Conservation (phyloP, 1,140 invertebrate genomes). For the Notospermus geniculatus region DNA sequence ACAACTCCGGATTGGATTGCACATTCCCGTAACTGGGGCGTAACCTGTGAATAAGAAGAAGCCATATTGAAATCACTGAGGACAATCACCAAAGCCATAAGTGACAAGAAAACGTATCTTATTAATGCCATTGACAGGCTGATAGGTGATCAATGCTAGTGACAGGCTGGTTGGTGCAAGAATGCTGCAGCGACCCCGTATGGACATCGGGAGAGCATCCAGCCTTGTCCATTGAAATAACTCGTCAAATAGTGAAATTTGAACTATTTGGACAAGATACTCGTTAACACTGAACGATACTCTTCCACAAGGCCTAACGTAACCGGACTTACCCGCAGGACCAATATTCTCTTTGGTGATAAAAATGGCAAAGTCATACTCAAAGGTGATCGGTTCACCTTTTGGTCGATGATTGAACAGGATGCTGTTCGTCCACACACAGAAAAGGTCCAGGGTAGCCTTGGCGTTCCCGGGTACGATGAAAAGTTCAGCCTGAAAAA, state of each 20-base stretch:
- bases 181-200: too few species aligned
- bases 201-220: too few species aligned
- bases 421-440: constrained; percentile 65
- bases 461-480: constrained; percentile 65
- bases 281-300: too few species aligned
- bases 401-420: constrained; percentile 52
- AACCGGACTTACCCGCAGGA: constrained; percentile 64
- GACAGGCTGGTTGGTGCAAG: too few species aligned
- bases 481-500: constrained; percentile 28
- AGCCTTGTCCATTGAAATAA: too few species aligned
- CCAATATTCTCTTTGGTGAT: constrained; percentile 71
- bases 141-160: too few species aligned
- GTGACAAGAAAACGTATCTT: neutral
- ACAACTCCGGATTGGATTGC: constrained; percentile 73
- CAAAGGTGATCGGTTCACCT: constrained; percentile 50
- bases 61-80: neutral
- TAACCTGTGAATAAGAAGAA: constrained; percentile 60
- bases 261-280: too few species aligned
- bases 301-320: too few species aligned
- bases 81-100: neutral
- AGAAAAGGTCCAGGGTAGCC: constrained; percentile 72
- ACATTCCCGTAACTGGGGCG: constrained; percentile 79
- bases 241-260: too few species aligned
- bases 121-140: too few species aligned
- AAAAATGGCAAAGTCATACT: constrained; percentile 73